Conservation (phyloP, 2,888 invertebrate species). For the Callimorpha dominula region DNA sequence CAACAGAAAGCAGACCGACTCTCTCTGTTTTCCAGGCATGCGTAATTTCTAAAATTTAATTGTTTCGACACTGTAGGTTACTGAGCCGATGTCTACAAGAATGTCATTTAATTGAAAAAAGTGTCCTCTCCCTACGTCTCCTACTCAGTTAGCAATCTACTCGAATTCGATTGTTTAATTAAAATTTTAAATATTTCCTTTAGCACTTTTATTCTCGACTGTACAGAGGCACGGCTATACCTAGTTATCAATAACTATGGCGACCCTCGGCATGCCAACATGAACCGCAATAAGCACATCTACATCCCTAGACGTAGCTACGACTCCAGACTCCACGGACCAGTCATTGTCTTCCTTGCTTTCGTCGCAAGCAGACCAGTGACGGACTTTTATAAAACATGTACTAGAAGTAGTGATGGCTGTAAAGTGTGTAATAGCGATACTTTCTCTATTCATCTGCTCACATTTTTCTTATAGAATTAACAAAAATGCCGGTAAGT, state of each 20-base stretch:
- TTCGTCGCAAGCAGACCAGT: constrained; percentile 33
- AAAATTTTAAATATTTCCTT: not conserved
- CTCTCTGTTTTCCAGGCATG: no score
- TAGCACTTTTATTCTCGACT: constrained; percentile 17
- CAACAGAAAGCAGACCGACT: no score
- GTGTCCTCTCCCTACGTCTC: no score
- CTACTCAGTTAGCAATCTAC: no score
- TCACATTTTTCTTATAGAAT: constrained; percentile 65
- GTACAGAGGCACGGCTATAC: constrained; percentile 20
- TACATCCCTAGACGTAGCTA: constrained; percentile 37
- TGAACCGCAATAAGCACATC: constrained; percentile 41
- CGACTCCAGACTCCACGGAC: constrained; percentile 23
- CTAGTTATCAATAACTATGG: constrained; percentile 22
- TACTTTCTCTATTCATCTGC: constrained; percentile 64
- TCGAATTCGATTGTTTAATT: not conserved
- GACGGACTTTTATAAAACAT: constrained; percentile 5
- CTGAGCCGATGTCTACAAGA: no score
- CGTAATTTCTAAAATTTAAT: no score
- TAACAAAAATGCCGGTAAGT: constrained; percentile 63
- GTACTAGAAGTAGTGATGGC: constrained; percentile 53
- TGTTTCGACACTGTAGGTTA: no score
- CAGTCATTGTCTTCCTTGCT: constrained; percentile 54
- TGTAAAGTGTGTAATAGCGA: constrained; percentile 55
- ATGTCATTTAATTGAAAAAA: no score
- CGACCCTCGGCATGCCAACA: constrained; percentile 44